These are phyloP conservation scores for Automeris io DNA, from an alignment of 2,888 invertebrate genomes.

Conservation along the genomic window DNA sequence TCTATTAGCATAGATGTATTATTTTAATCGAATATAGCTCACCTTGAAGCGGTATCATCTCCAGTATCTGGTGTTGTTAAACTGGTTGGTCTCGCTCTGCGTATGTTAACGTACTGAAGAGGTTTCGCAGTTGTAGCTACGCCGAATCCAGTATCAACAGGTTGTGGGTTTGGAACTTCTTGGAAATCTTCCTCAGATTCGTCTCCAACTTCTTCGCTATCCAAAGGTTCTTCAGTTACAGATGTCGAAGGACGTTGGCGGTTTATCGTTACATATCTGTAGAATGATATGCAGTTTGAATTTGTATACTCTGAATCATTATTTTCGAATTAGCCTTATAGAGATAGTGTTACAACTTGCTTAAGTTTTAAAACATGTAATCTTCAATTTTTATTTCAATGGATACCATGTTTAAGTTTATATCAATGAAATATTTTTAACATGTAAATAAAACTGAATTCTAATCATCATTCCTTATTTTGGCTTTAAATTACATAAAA, in stretches of 20 bases:
- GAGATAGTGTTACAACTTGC: no score
- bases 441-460: no score
- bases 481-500: no score
- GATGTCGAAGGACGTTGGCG: constrained; percentile 76
- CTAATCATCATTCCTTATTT: no score
- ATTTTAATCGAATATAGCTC: no score
- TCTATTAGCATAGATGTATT: no score
- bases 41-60: constrained; percentile 61
- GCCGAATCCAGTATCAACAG: constrained; percentile 30
- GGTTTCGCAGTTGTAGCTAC: constrained; percentile 53
- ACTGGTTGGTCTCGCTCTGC: constrained; percentile 78
- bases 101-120: constrained; percentile 83
- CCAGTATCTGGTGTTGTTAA: constrained; percentile 41
- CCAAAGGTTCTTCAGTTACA: constrained; percentile 35
- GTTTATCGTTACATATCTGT: constrained; percentile 78
- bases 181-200: constrained; percentile 37
- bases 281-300: background rate
- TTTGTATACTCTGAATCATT: no score
- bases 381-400: no score
- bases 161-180: constrained; percentile 28
- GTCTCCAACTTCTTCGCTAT: constrained; percentile 32
- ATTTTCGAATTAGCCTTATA: no score
- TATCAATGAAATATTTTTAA: no score
- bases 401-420: no score
- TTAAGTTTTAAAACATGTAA: no score